These are phyloP conservation scores for Ptiloglossa arizonensis DNA, from an alignment of 1,140 invertebrate species.

Conservation along the genomic window DNA sequence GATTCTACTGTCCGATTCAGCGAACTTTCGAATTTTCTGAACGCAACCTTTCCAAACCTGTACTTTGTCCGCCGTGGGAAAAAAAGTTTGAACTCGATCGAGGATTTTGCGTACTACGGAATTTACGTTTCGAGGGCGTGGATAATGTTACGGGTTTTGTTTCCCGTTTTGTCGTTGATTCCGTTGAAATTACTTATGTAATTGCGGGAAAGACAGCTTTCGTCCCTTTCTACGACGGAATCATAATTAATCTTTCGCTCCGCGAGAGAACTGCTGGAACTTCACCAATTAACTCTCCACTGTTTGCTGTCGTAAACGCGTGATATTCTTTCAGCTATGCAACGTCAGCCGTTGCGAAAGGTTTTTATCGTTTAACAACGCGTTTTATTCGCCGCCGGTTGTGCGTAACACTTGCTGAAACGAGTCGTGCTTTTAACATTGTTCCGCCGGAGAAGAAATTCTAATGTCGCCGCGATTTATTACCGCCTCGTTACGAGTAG, in stretches of 20 bases:
- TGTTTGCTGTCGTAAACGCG: neutral
- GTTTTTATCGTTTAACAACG: neutral
- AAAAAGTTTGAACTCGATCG: neutral
- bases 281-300: conserved; percentile 11
- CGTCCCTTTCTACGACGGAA: neutral
- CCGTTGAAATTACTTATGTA: neutral
- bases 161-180: neutral
- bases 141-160: neutral
- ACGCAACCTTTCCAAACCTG: neutral
- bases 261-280: neutral
- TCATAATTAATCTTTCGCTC: neutral
- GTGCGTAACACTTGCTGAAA: neutral
- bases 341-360: neutral
- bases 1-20: conserved; percentile 11
- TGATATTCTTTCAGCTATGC: neutral
- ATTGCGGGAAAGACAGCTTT: neutral
- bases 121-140: neutral
- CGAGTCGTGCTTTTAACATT: neutral
- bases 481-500: conserved; percentile 16
- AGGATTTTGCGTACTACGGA: neutral
- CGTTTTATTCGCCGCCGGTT: neutral
- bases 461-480: conserved; percentile 44
- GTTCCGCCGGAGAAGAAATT: conserved; percentile 2
- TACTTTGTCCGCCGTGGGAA: neutral
- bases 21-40: conserved; percentile 12